Evolutionary conservation across 30 jellyfish, hydroid and myxozoan species (phyloP).

Genomic region (Catostylus mosaicus): DNA sequence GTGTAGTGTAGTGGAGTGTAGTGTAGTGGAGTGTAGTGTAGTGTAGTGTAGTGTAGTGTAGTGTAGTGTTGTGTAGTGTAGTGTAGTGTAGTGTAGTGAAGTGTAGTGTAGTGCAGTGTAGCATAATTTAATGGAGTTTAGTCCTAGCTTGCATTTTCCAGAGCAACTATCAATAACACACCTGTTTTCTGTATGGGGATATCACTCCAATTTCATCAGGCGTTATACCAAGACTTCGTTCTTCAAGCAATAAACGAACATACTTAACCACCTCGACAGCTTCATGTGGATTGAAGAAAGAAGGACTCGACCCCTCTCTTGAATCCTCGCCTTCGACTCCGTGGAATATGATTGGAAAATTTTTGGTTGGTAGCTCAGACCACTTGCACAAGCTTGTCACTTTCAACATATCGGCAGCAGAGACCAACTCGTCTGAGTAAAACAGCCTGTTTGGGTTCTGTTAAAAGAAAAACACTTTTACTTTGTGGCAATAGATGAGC

Average conservation of each 20-base stretch:
- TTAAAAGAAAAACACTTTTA: not conserved
- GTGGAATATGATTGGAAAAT: slow-evolving; percentile 80
- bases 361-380: slow-evolving; percentile 52
- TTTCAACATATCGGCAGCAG: slow-evolving; percentile 67
- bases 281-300: slow-evolving; percentile 92
- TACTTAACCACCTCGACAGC: slow-evolving; percentile 77
- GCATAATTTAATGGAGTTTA: too few species aligned
- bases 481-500: not conserved
- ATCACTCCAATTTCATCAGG: slow-evolving; percentile 86
- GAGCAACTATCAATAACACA: not conserved
- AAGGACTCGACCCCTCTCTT: slow-evolving; percentile 93
- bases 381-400: slow-evolving; percentile 40
- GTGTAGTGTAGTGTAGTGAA: too few species aligned
- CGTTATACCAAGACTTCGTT: slow-evolving; percentile 37
- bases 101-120: too few species aligned
- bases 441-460: slow-evolving; percentile 72
- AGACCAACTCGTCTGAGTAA: slow-evolving; percentile 76
- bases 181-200: slow-evolving; percentile 96
- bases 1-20: too few species aligned
- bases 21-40: too few species aligned
- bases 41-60: too few species aligned
- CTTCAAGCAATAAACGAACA: slow-evolving; percentile 45
- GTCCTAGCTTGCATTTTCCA: too few species aligned
- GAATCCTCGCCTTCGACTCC: slow-evolving; percentile 88
- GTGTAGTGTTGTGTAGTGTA: too few species aligned